These are phyloP conservation scores for Spialia ferax DNA, from an alignment of 2,888 invertebrate genomes.

Conservation along the genomic window DNA sequence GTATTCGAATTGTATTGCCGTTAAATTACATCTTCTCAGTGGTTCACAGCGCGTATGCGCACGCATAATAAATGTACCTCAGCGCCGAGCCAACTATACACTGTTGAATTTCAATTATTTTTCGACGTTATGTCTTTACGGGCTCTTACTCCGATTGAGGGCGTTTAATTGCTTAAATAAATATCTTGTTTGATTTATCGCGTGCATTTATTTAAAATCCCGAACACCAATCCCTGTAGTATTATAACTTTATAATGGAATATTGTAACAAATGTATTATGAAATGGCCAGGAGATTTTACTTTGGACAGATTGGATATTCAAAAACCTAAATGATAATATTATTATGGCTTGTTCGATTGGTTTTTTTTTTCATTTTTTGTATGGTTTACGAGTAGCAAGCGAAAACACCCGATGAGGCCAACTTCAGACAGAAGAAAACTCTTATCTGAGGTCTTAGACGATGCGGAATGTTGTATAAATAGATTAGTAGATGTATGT, in stretches of 20 bases:
- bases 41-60: constrained; percentile 15
- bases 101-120: constrained; percentile 61
- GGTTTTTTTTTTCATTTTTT: no score
- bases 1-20: constrained; percentile 26
- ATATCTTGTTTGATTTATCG: constrained; percentile 60
- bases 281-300: constrained; percentile 1
- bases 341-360: no score
- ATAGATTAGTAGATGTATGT: no score
- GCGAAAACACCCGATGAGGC: no score
- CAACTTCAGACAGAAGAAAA: no score
- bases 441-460: no score
- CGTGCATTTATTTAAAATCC: constrained; percentile 48
- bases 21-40: constrained; percentile 27
- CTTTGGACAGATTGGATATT: background rate
- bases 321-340: background rate
- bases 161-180: constrained; percentile 68
- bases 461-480: no score
- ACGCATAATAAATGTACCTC: constrained; percentile 35
- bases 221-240: constrained; percentile 21
- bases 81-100: constrained; percentile 44
- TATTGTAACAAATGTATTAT: constrained; percentile 46
- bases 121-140: constrained; percentile 56
- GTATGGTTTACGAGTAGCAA: no score
- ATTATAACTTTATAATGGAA: constrained; percentile 38
- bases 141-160: constrained; percentile 55